These are phyloP conservation scores for Phycodurus eques DNA, from an alignment of 2,113 vertebrate genomes.

Conservation along the genomic window DNA sequence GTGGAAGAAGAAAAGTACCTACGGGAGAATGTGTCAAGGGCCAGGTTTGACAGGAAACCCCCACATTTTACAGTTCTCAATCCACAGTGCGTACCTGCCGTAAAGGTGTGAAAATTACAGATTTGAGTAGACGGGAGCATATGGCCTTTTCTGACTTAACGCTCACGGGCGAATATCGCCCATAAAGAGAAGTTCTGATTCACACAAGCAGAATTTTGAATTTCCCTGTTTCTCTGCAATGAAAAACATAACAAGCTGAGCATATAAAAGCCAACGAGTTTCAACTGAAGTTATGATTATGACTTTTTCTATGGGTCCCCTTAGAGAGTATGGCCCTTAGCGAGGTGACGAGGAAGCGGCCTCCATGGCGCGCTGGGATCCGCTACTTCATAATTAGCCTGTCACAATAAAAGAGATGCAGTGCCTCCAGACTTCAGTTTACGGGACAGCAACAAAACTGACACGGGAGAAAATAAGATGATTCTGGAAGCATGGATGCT, in stretches of 20 bases:
- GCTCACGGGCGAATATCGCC: background rate
- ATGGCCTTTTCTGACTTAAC: too few species aligned
- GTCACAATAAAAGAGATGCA: conserved; percentile 70
- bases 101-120: too few species aligned
- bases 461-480: conserved; percentile 30
- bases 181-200: conserved; percentile 34
- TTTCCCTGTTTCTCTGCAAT: conserved; percentile 49
- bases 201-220: conserved; percentile 48
- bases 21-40: too few species aligned
- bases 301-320: conserved; percentile 55
- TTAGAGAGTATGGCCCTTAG: conserved; percentile 55
- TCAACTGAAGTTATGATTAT: conserved; percentile 65
- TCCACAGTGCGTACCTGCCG: too few species aligned
- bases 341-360: conserved; percentile 57
- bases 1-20: too few species aligned
- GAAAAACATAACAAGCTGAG: conserved; percentile 58
- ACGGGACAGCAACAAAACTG: conserved; percentile 38
- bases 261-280: conserved; percentile 66
- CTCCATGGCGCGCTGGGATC: conserved; percentile 43
- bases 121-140: too few species aligned
- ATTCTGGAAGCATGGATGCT: conserved; percentile 16
- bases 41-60: too few species aligned
- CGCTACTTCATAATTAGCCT: conserved; percentile 64
- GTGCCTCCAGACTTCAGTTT: conserved; percentile 53
- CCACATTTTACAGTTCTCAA: too few species aligned